A percentile compares a stretch with the other conserved stretches of the same genome.
phyloP scores from a whole-genome alignment of 2,888 invertebrate genomes.

The Phanerotoma sp. region DNA sequence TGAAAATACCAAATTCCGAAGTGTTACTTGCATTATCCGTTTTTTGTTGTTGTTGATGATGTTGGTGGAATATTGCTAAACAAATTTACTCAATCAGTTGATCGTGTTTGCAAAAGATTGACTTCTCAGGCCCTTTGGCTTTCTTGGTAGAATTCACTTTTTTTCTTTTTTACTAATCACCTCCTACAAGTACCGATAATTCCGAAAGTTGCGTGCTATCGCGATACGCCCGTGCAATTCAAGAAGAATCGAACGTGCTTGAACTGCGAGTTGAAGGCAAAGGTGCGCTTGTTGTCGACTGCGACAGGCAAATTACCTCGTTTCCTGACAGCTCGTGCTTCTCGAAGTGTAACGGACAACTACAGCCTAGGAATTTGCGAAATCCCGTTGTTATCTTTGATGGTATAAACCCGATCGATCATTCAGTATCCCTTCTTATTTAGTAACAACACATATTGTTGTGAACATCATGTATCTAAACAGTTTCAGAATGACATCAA shows the following conservation, averaged over 20 bases:
- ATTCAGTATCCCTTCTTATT: background rate
- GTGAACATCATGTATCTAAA: no score
- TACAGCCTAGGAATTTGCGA: conserved; percentile 35
- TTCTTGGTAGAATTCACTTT: conserved; percentile 1
- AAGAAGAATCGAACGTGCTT: conserved; percentile 15
- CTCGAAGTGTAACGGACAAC: conserved; percentile 36
- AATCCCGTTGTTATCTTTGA: conserved; percentile 26
- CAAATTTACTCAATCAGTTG: background rate
- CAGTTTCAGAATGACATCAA: no score
- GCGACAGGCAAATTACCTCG: conserved; percentile 55
- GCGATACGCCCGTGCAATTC: conserved; percentile 19
- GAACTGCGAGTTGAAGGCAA: conserved; percentile 17
- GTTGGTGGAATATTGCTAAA: no score
- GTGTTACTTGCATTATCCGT: no score
- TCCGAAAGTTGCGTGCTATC: conserved; percentile 23
- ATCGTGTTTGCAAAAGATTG: conserved; percentile 15
- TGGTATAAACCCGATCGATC: conserved; percentile 17
- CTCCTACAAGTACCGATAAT: conserved; percentile 14
- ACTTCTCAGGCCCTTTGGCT: conserved; percentile 18
- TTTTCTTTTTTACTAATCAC: conserved; percentile 1
- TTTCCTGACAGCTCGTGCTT: conserved; percentile 47
- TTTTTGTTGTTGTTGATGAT: no score
- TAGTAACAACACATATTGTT: background rate
- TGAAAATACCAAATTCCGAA: background rate
- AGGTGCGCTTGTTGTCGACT: conserved; percentile 28